Percentiles rank a stretch among this genome's conserved stretches.
Conservation (phyloP, 1,140 invertebrate genomes). For the Zaprionus tsacasi region DNA sequence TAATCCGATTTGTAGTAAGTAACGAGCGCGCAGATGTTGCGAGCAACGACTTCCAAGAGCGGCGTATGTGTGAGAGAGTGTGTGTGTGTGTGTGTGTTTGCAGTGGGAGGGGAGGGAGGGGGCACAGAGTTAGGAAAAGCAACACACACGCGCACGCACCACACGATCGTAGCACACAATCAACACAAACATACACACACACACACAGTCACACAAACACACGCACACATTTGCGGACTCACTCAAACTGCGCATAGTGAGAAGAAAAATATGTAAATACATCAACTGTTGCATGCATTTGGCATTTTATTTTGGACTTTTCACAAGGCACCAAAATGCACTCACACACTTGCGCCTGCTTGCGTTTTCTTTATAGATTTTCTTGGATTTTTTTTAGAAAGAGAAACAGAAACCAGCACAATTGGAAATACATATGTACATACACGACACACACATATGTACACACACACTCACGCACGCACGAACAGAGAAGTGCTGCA, state of each 20-base stretch:
- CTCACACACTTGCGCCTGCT: slow-evolving; percentile 39
- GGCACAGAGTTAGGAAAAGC: slow-evolving; percentile 57
- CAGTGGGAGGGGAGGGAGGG: slow-evolving; percentile 1
- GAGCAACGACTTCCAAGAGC: slow-evolving; percentile 34
- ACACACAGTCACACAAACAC: not conserved
- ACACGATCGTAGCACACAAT: slow-evolving; percentile 8
- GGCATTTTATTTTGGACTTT: slow-evolving; percentile 54
- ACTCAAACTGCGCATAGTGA: slow-evolving; percentile 39
- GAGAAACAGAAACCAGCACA: slow-evolving; percentile 56
- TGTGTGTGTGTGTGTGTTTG: too few species aligned
- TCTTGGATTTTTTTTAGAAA: slow-evolving; percentile 63
- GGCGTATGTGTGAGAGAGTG: not conserved
- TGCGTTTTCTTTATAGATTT: slow-evolving; percentile 60
- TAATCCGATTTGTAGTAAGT: slow-evolving; percentile 64
- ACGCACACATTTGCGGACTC: slow-evolving; percentile 25
- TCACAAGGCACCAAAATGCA: slow-evolving; percentile 48
- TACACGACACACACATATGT: slow-evolving; percentile 39
- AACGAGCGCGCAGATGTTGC: slow-evolving; percentile 55
- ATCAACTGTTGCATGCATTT: slow-evolving; percentile 48
- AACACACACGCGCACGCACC: slow-evolving; percentile 45
- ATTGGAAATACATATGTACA: slow-evolving; percentile 68
- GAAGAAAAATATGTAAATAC: slow-evolving; percentile 69
- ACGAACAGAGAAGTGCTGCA: slow-evolving; percentile 40
- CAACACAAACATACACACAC: slow-evolving; percentile 36
- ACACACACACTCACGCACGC: slow-evolving; percentile 37